Conservation (phyloP, 2,113 vertebrate genomes). For the Loxodonta africana region DNA sequence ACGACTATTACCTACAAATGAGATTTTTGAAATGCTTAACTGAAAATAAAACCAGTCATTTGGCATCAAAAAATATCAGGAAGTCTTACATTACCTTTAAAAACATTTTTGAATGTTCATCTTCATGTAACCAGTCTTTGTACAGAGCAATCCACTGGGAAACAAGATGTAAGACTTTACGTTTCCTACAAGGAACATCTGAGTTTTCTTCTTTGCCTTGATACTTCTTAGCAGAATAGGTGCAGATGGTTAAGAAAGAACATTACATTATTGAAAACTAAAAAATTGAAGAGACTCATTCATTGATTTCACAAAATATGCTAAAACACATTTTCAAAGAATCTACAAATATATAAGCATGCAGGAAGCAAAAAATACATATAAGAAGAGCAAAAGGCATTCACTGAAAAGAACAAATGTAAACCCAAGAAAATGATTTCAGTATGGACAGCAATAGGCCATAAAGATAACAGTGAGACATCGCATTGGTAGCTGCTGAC, state of each 20-base stretch:
- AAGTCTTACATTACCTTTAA: constrained; percentile 92
- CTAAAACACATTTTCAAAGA: not conserved
- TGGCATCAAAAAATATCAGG: not conserved
- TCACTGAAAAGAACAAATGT: not conserved
- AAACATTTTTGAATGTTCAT: constrained; percentile 96
- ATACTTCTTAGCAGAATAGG: constrained; percentile 95
- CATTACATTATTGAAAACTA: constrained; percentile 21
- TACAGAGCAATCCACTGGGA: constrained; percentile 96
- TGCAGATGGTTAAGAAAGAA: constrained; percentile 92
- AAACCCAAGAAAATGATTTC: not conserved
- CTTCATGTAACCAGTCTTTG: constrained; percentile 94
- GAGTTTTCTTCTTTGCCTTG: constrained; percentile 92
- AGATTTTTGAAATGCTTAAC: not conserved
- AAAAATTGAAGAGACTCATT: not conserved
- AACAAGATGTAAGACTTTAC: constrained; percentile 96
- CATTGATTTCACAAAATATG: constrained; percentile 15
- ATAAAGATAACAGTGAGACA: not conserved
- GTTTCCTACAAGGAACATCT: constrained; percentile 94
- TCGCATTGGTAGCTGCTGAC: not conserved
- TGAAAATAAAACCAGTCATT: not conserved
- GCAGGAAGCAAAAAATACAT: not conserved
- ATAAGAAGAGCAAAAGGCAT: not conserved
- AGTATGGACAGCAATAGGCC: not conserved
- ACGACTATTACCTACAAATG: not conserved
- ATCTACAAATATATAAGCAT: not conserved